These are phyloP conservation scores for Pyrgilauda ruficollis DNA, from an alignment of 2,113 vertebrate species.

Conservation along the genomic window DNA sequence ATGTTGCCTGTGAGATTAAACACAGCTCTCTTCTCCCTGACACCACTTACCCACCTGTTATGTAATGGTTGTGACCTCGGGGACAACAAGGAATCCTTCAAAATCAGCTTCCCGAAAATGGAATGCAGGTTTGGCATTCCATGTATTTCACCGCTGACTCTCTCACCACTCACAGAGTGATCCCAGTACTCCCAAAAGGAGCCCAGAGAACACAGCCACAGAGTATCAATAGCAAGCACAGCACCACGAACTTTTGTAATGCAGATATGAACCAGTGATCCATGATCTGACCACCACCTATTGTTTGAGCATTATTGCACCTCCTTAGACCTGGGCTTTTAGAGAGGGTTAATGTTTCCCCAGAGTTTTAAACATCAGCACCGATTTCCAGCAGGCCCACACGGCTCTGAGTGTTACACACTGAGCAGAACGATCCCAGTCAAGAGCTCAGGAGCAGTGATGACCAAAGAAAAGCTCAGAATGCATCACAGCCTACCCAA, in stretches of 20 bases:
- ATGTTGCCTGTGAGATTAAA: not conserved
- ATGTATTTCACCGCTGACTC: not conserved
- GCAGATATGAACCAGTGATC: not conserved
- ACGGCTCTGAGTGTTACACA: fast-evolving
- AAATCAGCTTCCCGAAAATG: not conserved
- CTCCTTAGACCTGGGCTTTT: not conserved
- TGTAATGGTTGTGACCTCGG: not conserved
- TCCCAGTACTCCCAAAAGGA: not conserved
- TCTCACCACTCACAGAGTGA: not conserved
- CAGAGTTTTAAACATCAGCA: not conserved
- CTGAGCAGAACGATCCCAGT: fast-evolving
- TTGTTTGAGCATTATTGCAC: fast-evolving
- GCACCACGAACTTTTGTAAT: not conserved
- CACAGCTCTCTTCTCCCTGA: not conserved
- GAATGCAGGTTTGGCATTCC: not conserved
- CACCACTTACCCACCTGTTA: not conserved
- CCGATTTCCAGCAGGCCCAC: not conserved
- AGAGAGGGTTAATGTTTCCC: not conserved
- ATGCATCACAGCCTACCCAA: fast-evolving
- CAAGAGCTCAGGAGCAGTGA: not conserved
- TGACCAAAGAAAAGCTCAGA: not conserved
- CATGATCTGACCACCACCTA: fast-evolving
- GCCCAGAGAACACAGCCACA: fast-evolving
- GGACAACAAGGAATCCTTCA: not conserved
- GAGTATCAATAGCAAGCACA: fast-evolving